A percentile compares a stretch with the other conserved stretches of the same genome.
phyloP scores from a whole-genome alignment of 2,888 invertebrate species.

The Rotaria sp. region DNA sequence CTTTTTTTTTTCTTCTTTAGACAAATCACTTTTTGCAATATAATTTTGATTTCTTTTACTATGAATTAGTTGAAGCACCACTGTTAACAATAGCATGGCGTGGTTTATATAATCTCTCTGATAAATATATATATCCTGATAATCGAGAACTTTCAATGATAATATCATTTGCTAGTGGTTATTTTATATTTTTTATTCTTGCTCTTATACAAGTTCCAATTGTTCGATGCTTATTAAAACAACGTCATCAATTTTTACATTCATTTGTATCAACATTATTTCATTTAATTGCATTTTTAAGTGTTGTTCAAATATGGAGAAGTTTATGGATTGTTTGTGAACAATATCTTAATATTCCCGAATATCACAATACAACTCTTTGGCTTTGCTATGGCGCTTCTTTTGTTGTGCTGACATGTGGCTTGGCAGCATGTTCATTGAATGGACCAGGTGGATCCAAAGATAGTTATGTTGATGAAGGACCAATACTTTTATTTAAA shows the following conservation, averaged over 20 bases:
- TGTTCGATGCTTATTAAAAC: constrained; percentile 1
- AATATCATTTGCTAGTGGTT: constrained; percentile 10
- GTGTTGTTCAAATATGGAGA: constrained; percentile 25
- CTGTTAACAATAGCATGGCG: neutral
- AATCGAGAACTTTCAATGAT: neutral
- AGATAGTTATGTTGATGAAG: constrained; percentile 27
- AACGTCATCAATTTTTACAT: neutral
- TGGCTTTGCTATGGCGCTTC: constrained; percentile 22
- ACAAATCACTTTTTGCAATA: neutral
- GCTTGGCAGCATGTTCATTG: constrained; percentile 1
- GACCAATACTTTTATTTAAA: neutral
- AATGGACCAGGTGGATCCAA: constrained; percentile 19
- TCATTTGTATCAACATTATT: neutral
- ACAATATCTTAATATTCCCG: constrained; percentile 3
- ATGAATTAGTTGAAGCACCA: constrained; percentile 27
- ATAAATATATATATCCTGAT: neutral
- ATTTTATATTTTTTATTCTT: neutral
- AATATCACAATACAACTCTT: constrained; percentile 1
- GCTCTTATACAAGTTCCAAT: constrained; percentile 7
- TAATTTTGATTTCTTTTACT: neutral
- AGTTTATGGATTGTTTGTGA: constrained; percentile 28
- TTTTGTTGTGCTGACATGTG: constrained; percentile 21
- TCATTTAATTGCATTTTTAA: constrained; percentile 15
- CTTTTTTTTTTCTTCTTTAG: neutral
- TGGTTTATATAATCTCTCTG: constrained; percentile 13